Conservation (phyloP, 2,113 vertebrate species). For the Pithys albifrons region DNA sequence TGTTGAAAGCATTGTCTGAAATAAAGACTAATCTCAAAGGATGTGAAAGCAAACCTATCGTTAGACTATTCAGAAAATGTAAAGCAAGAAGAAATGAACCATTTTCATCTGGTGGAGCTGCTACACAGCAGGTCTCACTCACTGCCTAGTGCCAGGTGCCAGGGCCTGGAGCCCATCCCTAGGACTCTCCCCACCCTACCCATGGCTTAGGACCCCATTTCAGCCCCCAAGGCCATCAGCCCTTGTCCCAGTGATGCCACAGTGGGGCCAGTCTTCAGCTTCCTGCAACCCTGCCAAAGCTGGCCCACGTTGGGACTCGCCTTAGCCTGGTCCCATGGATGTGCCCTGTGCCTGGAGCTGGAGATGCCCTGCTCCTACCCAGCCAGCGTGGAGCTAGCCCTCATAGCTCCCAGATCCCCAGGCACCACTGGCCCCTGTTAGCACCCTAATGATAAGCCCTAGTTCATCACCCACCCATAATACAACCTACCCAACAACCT, state of each 20-base stretch:
- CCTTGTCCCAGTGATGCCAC: not conserved
- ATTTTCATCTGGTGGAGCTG: not conserved
- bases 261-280: not conserved
- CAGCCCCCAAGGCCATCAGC: rapidly evolving
- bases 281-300: not conserved
- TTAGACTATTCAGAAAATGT: constrained; percentile 37
- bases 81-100: constrained; percentile 26
- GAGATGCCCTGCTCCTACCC: not conserved
- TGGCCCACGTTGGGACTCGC: not conserved
- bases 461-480: rapidly evolving
- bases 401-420: not conserved
- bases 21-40: constrained; percentile 53
- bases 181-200: not conserved
- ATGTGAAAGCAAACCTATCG: constrained; percentile 36
- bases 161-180: not conserved
- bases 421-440: not conserved
- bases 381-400: not conserved
- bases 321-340: not conserved
- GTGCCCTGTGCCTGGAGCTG: not conserved
- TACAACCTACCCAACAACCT: not conserved
- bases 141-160: not conserved
- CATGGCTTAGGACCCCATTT: not conserved
- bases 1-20: constrained; percentile 59
- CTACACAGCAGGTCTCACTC: not conserved
- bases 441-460: not conserved